A percentile compares a stretch with the other conserved stretches of the same genome.
phyloP scores from a whole-genome alignment of 2,888 invertebrate species.

The Latrodectus elegans region DNA sequence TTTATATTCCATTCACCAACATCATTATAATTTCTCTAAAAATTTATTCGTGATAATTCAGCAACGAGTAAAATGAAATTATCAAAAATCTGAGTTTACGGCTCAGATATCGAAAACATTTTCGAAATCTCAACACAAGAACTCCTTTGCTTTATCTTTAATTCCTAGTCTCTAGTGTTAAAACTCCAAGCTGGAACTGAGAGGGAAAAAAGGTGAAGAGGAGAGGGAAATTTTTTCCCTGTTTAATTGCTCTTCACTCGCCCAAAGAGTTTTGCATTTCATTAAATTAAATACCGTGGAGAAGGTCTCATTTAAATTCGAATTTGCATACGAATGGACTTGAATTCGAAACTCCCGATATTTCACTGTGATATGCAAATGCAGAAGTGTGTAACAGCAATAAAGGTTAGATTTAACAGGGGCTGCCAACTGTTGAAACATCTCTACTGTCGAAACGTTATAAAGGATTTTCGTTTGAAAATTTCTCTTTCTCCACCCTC shows the following conservation, averaged over 20 bases:
- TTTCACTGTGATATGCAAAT: slow-evolving; percentile 29
- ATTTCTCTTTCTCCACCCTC: neutral
- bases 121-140: too few species aligned
- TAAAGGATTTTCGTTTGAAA: slow-evolving; percentile 25
- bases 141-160: too few species aligned
- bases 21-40: too few species aligned
- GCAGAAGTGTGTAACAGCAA: slow-evolving; percentile 20
- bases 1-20: too few species aligned
- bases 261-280: slow-evolving; percentile 33
- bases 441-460: slow-evolving; percentile 4
- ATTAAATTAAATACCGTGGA: slow-evolving; percentile 43
- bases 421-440: slow-evolving; percentile 4
- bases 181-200: too few species aligned
- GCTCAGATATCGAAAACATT: too few species aligned
- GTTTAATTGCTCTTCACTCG: slow-evolving; percentile 26
- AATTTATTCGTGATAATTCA: too few species aligned
- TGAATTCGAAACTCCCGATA: neutral
- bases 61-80: too few species aligned
- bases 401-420: slow-evolving; percentile 23
- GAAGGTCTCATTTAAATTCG: slow-evolving; percentile 32
- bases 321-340: slow-evolving; percentile 49
- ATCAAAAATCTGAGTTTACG: too few species aligned
- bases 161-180: too few species aligned
- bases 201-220: neutral
- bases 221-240: neutral